A percentile compares a stretch with the other conserved stretches of the same genome.
phyloP scores from a whole-genome alignment of 2,888 invertebrate species.

The Coleophora deauratella region DNA sequence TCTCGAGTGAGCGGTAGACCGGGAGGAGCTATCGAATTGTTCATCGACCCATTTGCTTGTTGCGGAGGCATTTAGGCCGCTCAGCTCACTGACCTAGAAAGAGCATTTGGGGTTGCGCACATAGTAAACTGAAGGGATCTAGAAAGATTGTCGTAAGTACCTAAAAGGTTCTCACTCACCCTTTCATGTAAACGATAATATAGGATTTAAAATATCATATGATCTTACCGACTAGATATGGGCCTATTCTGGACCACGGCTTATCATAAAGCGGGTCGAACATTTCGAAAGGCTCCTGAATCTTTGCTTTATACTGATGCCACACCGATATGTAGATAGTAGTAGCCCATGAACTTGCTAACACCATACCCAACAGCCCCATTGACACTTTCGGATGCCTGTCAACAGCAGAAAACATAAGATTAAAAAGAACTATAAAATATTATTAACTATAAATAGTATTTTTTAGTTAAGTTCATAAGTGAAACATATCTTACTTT shows the following conservation, averaged over 20 bases:
- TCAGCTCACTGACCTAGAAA: slow-evolving; percentile 27
- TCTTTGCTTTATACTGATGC: slow-evolving; percentile 82
- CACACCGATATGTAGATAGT: slow-evolving; percentile 83
- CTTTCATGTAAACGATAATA: too few relatives aligned
- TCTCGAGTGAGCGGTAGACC: slow-evolving; percentile 14
- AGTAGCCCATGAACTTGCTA: slow-evolving; percentile 83
- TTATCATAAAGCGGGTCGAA: slow-evolving; percentile 89
- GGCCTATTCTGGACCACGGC: slow-evolving; percentile 87
- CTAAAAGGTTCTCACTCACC: neutral
- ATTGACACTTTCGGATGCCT: slow-evolving; percentile 79
- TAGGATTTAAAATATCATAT: too few relatives aligned
- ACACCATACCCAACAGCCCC: slow-evolving; percentile 69
- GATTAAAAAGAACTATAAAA: neutral
- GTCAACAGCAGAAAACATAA: slow-evolving; percentile 13
- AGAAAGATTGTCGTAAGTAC: neutral
- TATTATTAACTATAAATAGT: neutral
- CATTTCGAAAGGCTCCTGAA: slow-evolving; percentile 86
- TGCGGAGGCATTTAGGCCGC: slow-evolving; percentile 28
- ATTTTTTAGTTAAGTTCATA: too few relatives aligned
- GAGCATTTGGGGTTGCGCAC: slow-evolving; percentile 19
- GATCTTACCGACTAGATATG: slow-evolving; percentile 82
- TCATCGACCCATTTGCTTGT: slow-evolving; percentile 30
- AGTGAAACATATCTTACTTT: slow-evolving; percentile 73
- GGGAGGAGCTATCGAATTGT: slow-evolving; percentile 31
- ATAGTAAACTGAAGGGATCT: slow-evolving; percentile 15